Evolutionary conservation across 1,140 invertebrate genomes (phyloP).

Genomic region (Drosophila auraria): DNA sequence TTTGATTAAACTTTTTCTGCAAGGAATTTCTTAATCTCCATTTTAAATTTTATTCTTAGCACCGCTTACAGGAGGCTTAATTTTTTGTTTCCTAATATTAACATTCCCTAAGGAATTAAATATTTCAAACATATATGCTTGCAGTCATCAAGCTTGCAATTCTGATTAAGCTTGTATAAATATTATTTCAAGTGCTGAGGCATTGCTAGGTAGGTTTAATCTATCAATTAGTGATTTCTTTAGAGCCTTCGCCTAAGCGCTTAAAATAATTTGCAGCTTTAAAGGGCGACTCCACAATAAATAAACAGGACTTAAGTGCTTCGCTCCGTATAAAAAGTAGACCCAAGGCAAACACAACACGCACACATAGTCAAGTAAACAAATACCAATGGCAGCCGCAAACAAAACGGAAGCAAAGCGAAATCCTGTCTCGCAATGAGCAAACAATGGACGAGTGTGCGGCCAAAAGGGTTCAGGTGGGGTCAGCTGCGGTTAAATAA

Average conservation of each 20-base stretch:
- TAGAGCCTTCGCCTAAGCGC: neutral
- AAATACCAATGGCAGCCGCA: constrained; percentile 49
- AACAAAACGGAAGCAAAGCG: constrained; percentile 61
- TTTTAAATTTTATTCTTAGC: neutral
- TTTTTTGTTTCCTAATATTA: too few relatives aligned
- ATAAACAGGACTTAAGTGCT: constrained; percentile 47
- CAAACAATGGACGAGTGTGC: constrained; percentile 51
- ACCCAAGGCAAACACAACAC: constrained; percentile 49
- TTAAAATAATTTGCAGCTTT: constrained; percentile 24
- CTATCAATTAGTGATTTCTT: constrained; percentile 16
- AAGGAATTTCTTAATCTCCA: constrained; percentile 33
- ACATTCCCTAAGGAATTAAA: neutral
- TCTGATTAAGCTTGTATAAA: too few relatives aligned
- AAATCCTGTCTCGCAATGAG: constrained; percentile 59
- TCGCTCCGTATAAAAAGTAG: constrained; percentile 33
- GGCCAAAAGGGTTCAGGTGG: constrained; percentile 59
- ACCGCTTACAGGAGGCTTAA: neutral
- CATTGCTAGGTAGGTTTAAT: neutral
- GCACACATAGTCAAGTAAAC: constrained; percentile 25
- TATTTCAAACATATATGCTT: too few relatives aligned
- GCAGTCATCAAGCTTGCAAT: too few relatives aligned
- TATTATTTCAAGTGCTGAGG: neutral
- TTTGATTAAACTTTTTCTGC: constrained; percentile 11
- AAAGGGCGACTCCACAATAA: constrained; percentile 28
- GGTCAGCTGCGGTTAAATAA: constrained; percentile 54